Conservation (phyloP, 2,797 vertebrate genomes). For the Orientallactaga sibirica region DNA sequence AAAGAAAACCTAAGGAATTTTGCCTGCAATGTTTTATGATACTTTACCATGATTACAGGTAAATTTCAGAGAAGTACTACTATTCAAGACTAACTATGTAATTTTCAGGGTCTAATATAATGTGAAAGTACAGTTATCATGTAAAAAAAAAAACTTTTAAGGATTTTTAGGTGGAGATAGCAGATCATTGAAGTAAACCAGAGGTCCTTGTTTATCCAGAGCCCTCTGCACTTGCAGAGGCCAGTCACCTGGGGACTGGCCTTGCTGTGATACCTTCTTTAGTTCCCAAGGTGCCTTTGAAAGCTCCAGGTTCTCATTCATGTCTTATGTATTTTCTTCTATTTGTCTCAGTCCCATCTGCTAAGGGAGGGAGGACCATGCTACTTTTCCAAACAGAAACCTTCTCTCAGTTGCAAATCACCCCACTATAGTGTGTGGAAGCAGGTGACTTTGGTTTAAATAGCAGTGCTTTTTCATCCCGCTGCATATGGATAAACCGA, state of each 20-base stretch:
- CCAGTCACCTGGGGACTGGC: neutral
- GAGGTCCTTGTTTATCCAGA: neutral
- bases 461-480: neutral
- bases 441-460: constrained; percentile 59
- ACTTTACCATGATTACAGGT: constrained; percentile 11
- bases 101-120: neutral
- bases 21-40: neutral
- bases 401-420: constrained; percentile 28
- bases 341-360: neutral
- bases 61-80: constrained; percentile 22
- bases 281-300: neutral
- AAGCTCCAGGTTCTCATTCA: neutral
- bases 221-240: neutral
- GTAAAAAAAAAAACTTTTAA: neutral
- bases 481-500: neutral
- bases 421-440: neutral
- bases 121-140: neutral
- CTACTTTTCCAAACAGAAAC: constrained; percentile 39
- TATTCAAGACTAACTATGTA: neutral
- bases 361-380: neutral
- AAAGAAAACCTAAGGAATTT: neutral
- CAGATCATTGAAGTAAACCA: neutral
- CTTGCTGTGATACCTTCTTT: neutral
- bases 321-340: neutral
- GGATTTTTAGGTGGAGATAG: constrained; percentile 1